Evolutionary conservation across 2,888 invertebrate species (phyloP), one percentile per base, ranked within the genome.

Genomic region (Limnephilus marmoratus): DNA sequence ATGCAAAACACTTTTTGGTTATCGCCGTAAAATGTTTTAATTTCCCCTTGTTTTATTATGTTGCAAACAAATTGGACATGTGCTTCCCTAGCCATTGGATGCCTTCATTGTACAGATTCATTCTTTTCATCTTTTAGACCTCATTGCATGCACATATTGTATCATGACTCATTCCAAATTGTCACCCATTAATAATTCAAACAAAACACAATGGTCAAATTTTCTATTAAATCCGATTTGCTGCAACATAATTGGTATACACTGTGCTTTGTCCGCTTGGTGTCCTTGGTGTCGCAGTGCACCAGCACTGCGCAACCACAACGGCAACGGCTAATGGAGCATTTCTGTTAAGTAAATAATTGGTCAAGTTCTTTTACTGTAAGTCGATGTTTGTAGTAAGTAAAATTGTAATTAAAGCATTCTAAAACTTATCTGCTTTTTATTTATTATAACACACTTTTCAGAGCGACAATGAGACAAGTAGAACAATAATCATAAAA

Each of bases 301-400:
- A 29, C 83, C 81, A 34, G 53, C 45, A 80, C 34, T 31, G 45
- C 15, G 68, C 68, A 89, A 81, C 85, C 37, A 37, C 41, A 41
- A 41, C 5, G 34, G 29, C 85, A 45, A 87, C 81, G 49, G 90
- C 83, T 82, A 89, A 93, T 68, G 80, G 88, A 93, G 93, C 92
- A 91, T 90, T 90, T 92, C 85, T 93, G 93, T 93, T 92, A 93
- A 93, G 90, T 93, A 45, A 41, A 45, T 45, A 93, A 93, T 93
- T 92, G 92, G 91, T 93, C 93, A 92, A 91, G 90, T 92, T 88
- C 88, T 93, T 92, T 92, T 92, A 93, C 90, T 90, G 49, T 94
- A 93, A 94, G 93, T 94, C 92, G 92, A 94, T 94, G 94, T 94
- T 93, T 93, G 94, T 94, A 94, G 94, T 88, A 94, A 94, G 93